Evolutionary conservation across 2,113 vertebrate species (phyloP), one percentile per base, ranked within the genome.

Genomic region (Aleadryas rufinucha): DNA sequence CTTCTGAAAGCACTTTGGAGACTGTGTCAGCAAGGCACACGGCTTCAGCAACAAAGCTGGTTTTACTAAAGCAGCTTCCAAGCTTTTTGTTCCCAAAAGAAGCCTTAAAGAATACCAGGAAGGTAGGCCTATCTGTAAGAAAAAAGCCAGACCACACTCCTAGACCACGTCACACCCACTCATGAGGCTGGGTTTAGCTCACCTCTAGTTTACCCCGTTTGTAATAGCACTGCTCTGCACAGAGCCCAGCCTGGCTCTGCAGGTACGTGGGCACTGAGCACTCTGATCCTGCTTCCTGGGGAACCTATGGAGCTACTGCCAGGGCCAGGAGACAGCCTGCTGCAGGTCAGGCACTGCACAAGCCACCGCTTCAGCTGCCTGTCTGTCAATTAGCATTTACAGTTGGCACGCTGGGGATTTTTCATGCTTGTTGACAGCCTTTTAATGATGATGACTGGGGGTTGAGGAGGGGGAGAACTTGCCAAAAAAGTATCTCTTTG

Each of bases 371-470:
- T 84, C 42, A 37, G 81, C 85, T 76, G 82, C 78, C 57, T 50
- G 7, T 52, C 94, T 75, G 57, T 44, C 92, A 90, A 78, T 91
- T 68, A 85, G 68, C 94, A 90, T 91, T 85, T 87, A 56, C 65
- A 61, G 61, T 94, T 76, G 80, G 88, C 85, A 61, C 2, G 15
- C 61, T 68, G 75, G 24, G 24, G 85, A 68, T 54, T 90, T 72
- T 60, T 91, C 61, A 69, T 33, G 78, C 79, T 92, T 50, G 90
- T 78, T 94, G 94, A 93, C 95, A 96, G 92, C 82, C 79, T 92
- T 85, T 89, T 95, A 93, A 93, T 80, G 71, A 90, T 44, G 95
- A 92, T 59, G 68, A 76, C 90, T 87, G 74, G 71, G 71, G 90
- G 88, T 6, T 93, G 88, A 91, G 78, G 70, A 97, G 64, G 82